Evolutionary conservation across 2,113 vertebrate genomes (phyloP).

Genomic region (Aramus guarauna): DNA sequence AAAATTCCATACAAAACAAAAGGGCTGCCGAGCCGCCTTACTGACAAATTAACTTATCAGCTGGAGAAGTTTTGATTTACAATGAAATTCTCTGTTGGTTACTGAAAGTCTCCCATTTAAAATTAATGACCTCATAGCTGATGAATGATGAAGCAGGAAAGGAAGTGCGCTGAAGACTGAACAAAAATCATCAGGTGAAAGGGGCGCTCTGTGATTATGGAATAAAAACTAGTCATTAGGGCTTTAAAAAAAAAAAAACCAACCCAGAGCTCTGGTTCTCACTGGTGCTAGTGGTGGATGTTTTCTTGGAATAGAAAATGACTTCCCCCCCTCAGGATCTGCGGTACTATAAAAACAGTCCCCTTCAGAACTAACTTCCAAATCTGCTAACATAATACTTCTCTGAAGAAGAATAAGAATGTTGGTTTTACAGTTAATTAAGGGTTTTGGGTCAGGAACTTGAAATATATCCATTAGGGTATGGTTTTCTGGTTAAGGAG

Average conservation of each 20-base stretch:
- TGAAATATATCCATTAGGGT: constrained; percentile 58
- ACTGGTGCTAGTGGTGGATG: background rate
- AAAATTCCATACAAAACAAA: constrained; percentile 27
- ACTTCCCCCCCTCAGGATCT: constrained; percentile 34
- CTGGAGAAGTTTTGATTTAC: constrained; percentile 41
- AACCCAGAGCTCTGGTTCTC: background rate
- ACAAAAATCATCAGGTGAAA: constrained; percentile 44
- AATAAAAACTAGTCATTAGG: constrained; percentile 35
- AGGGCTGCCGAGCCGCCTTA: background rate
- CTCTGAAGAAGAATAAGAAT: constrained; percentile 59
- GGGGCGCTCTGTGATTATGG: background rate
- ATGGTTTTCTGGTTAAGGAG: constrained; percentile 62
- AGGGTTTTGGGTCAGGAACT: constrained; percentile 35
- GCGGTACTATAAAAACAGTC: constrained; percentile 43
- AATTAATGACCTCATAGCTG: constrained; percentile 38
- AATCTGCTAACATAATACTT: constrained; percentile 59
- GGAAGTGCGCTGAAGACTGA: background rate
- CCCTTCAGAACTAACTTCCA: constrained; percentile 42
- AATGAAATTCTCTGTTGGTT: constrained; percentile 10
- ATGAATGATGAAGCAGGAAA: constrained; percentile 47
- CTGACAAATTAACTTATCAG: constrained; percentile 56
- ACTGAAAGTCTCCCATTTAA: constrained; percentile 12
- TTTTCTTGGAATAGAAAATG: constrained; percentile 66
- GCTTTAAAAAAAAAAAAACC: background rate
- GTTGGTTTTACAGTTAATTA: constrained; percentile 55